Evolutionary conservation across 2,888 invertebrate species (phyloP).

Genomic region (Phrixothrix hirtus): DNA sequence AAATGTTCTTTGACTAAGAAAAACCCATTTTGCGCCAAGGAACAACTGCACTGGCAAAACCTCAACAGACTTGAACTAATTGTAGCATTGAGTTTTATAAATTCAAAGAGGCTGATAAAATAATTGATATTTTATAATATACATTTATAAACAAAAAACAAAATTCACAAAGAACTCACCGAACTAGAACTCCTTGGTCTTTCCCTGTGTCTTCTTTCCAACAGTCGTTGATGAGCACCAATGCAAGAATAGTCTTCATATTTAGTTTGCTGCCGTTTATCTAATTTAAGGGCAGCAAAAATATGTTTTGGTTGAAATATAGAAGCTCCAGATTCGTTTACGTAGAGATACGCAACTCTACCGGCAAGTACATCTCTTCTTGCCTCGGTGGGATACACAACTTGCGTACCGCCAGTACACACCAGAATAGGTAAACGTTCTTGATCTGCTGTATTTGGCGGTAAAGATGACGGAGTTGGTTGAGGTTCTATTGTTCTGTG

Average conservation of each 20-base stretch:
- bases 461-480: constrained; percentile 34
- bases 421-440: constrained; percentile 44
- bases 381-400: constrained; percentile 76
- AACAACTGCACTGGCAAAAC: too few species aligned
- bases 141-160: background rate
- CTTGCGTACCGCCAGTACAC: constrained; percentile 64
- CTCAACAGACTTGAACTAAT: too few species aligned
- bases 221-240: constrained; percentile 49
- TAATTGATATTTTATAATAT: too few species aligned
- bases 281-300: constrained; percentile 72
- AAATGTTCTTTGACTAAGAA: too few species aligned
- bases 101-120: too few species aligned
- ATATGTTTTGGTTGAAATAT: constrained; percentile 76
- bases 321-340: constrained; percentile 70
- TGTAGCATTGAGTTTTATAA: too few species aligned
- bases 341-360: constrained; percentile 73
- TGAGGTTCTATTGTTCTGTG: constrained; percentile 23
- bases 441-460: constrained; percentile 9
- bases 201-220: constrained; percentile 31
- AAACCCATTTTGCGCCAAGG: too few species aligned
- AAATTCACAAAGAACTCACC: background rate
- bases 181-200: too few species aligned
- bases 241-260: constrained; percentile 51
- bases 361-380: constrained; percentile 75
- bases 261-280: constrained; percentile 59